phyloP scores from a whole-genome alignment of 2,113 vertebrate species.

The Dromaius novaehollandiae region DNA sequence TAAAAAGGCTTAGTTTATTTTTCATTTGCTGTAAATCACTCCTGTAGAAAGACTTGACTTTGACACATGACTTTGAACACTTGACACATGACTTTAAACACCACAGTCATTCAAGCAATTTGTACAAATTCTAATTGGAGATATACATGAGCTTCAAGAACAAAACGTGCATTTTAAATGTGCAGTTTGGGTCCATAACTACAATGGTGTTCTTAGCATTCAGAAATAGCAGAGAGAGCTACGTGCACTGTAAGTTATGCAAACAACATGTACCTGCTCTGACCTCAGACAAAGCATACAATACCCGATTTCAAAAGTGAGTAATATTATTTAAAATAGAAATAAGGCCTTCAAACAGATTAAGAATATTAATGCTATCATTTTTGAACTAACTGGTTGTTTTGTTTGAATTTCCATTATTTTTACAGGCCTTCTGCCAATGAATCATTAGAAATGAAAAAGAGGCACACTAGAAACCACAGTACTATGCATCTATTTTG shows the following conservation, averaged over 20 bases:
- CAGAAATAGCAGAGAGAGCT: constrained; percentile 41
- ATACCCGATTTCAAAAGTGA: constrained; percentile 11
- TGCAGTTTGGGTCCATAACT: background rate
- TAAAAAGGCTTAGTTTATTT: constrained; percentile 13
- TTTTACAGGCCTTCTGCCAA: constrained; percentile 57
- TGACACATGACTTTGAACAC: constrained; percentile 27
- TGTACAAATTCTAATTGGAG: constrained; percentile 32
- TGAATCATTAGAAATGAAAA: constrained; percentile 55
- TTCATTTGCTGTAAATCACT: constrained; percentile 36
- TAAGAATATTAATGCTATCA: constrained; percentile 27
- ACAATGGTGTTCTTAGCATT: constrained; percentile 12
- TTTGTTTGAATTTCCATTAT: constrained; percentile 54
- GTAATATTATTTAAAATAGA: constrained; percentile 48
- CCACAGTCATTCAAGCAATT: background rate
- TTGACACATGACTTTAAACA: constrained; percentile 32
- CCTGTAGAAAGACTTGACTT: background rate
- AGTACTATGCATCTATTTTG: constrained; percentile 26
- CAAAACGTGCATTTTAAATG: constrained; percentile 14
- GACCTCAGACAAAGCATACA: constrained; percentile 11
- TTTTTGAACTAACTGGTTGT: constrained; percentile 28
- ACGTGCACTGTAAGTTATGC: constrained; percentile 28
- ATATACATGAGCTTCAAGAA: background rate
- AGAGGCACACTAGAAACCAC: constrained; percentile 20
- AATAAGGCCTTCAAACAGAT: background rate
- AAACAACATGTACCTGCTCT: constrained; percentile 34